Conservation (phyloP, 1,140 invertebrate genomes). For the Anastatus disparis region DNA sequence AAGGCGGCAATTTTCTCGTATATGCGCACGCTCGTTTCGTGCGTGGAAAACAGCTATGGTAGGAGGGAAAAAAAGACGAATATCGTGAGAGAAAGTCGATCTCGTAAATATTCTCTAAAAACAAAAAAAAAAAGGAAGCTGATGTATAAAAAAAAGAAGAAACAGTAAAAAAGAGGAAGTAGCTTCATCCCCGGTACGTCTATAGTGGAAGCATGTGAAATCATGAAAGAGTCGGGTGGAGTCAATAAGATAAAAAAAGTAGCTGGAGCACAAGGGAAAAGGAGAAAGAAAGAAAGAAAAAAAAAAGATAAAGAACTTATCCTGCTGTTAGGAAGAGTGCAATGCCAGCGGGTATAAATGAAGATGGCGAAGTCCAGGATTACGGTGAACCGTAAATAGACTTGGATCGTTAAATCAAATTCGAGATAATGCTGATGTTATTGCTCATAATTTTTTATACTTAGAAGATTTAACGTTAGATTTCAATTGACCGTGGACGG, state of each 20-base stretch:
- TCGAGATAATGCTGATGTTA: no score
- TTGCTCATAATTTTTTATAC: no score
- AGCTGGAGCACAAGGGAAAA: no score
- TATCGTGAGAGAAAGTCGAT: neutral
- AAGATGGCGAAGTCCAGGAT: neutral
- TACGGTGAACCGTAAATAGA: neutral
- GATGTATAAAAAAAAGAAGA: no score
- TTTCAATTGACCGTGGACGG: no score
- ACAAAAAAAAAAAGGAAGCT: conserved; percentile 1
- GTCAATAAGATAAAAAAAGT: conserved; percentile 21
- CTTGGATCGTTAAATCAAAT: neutral
- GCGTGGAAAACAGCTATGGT: no score
- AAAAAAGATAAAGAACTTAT: conserved; percentile 9
- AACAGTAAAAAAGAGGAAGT: neutral
- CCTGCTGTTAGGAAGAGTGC: neutral
- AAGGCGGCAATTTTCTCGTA: no score
- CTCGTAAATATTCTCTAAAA: conserved; percentile 19
- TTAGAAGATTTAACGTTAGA: no score
- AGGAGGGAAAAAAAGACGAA: neutral
- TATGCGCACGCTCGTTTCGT: no score
- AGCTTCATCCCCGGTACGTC: neutral
- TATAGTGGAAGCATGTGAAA: neutral
- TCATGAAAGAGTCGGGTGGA: conserved; percentile 1
- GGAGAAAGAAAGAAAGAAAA: neutral
- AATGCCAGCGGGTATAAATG: neutral